These are phyloP conservation scores for Pseudomyrmex pallidus DNA, from an alignment of 1,140 invertebrate genomes.

Conservation along the genomic window DNA sequence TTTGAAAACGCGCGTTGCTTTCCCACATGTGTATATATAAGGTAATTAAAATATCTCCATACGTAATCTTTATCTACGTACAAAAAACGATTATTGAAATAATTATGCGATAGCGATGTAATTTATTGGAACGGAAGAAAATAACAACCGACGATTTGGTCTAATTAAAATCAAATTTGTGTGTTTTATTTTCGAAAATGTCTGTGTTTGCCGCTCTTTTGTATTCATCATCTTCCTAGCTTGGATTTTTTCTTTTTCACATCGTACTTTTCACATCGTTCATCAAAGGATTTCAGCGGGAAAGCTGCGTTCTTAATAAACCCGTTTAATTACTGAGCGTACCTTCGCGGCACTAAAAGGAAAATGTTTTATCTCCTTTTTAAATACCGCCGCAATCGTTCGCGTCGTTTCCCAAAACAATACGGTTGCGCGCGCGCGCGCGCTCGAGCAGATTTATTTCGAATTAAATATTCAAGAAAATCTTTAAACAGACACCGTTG, in stretches of 20 bases:
- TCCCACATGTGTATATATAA: background rate
- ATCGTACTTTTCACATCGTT: background rate
- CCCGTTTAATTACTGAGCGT: background rate
- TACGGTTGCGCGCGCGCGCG: background rate
- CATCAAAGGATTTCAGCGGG: background rate
- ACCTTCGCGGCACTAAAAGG: background rate
- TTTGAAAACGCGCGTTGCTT: background rate
- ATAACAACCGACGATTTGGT: too few relatives aligned
- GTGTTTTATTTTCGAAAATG: too few relatives aligned
- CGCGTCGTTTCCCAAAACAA: background rate
- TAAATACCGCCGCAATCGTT: conserved; percentile 7
- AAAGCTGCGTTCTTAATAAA: background rate
- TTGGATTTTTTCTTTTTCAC: background rate
- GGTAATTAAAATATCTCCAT: background rate
- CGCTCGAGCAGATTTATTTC: background rate
- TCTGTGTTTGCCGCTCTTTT: too few relatives aligned
- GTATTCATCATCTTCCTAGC: background rate
- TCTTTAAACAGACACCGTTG: conserved; percentile 23
- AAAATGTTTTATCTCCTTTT: background rate
- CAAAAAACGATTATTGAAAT: background rate
- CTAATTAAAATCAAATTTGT: too few relatives aligned
- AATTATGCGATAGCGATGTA: background rate
- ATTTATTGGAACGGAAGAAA: too few relatives aligned
- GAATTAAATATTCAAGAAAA: conserved; percentile 51
- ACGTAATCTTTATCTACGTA: background rate